Evolutionary conservation across 2,113 vertebrate species (phyloP).

Genomic region (Raphicerus campestris): DNA sequence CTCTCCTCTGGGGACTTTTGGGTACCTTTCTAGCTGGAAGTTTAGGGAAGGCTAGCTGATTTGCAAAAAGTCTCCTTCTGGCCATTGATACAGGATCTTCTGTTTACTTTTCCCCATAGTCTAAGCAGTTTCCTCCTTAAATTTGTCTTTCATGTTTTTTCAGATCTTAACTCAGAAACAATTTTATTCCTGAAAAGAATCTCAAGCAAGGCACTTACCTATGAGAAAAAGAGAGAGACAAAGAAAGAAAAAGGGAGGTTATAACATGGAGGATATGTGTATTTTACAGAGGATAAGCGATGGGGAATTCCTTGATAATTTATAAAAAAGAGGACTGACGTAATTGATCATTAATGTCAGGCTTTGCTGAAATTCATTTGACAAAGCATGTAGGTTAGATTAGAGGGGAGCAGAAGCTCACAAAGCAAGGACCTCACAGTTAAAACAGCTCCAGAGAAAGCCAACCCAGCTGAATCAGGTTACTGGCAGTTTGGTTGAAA

Average conservation of each 20-base stretch:
- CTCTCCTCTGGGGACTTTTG: neutral
- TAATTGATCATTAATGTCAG: neutral
- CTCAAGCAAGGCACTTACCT: neutral
- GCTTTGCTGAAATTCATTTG: constrained; percentile 4
- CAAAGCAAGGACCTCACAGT: neutral
- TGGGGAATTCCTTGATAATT: neutral
- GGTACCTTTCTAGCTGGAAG: neutral
- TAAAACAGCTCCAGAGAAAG: neutral
- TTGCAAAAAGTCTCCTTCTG: neutral
- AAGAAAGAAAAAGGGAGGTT: neutral
- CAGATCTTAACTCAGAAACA: neutral
- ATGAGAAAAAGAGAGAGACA: neutral
- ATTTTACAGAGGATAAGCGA: neutral
- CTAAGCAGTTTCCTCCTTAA: neutral
- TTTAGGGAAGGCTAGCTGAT: neutral
- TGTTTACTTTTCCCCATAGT: neutral
- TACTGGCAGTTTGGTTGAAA: neutral
- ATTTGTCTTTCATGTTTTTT: neutral
- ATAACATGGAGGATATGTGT: neutral
- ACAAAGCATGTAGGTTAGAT: neutral
- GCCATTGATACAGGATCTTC: neutral
- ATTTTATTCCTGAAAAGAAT: neutral
- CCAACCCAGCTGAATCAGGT: neutral
- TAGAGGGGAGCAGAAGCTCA: too few species aligned
- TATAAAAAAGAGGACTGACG: neutral